Percentiles rank a stretch among this genome's conserved stretches.
These are phyloP conservation scores for Scolopax bukidnonensis DNA, from an alignment of 2,797 vertebrate genomes.

Conservation along the genomic window DNA sequence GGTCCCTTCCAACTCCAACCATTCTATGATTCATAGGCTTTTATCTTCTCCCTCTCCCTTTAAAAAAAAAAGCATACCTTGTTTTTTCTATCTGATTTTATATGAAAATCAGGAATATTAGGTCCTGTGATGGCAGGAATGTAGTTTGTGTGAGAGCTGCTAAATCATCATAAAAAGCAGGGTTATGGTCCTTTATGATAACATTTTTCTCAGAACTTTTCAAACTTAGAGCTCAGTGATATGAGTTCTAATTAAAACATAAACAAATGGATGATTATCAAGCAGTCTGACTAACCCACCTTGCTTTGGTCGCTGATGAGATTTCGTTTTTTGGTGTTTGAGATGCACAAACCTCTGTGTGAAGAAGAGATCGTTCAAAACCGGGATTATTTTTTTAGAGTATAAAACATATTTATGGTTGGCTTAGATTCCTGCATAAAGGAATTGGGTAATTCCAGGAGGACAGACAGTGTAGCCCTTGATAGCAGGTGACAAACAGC, in stretches of 20 bases:
- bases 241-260: not conserved
- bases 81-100: not conserved
- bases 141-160: not conserved
- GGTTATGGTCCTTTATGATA: not conserved
- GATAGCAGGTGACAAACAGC: not conserved
- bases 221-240: not conserved
- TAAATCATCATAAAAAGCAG: not conserved
- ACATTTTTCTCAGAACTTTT: not conserved
- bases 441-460: not conserved
- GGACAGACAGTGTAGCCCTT: not conserved
- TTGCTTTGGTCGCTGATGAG: not conserved
- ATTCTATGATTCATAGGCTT: not conserved
- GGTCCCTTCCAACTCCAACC: no score
- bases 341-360: not conserved
- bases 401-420: not conserved
- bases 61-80: not conserved
- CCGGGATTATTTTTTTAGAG: not conserved
- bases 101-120: not conserved
- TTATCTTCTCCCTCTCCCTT: not conserved
- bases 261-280: not conserved
- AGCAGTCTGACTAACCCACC: not conserved
- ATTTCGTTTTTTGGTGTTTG: not conserved
- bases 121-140: not conserved
- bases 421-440: not conserved
- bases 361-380: not conserved